Conservation (phyloP, 1,140 invertebrate genomes). For the Gryon sp. region DNA sequence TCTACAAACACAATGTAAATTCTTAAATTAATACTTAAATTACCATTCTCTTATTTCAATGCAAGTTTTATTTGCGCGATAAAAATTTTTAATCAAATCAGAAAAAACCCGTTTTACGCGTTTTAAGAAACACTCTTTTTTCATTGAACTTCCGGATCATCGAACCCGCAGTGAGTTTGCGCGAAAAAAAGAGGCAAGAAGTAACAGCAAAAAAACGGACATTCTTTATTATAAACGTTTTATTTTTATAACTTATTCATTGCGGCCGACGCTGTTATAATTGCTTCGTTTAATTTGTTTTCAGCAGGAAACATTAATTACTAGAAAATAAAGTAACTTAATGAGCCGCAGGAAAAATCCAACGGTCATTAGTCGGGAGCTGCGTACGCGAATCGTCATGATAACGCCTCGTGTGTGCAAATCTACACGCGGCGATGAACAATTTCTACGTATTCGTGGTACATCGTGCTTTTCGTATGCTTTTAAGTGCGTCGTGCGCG, state of each 20-base stretch:
- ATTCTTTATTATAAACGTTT: slow-evolving; percentile 8
- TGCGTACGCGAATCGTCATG: slow-evolving; percentile 38
- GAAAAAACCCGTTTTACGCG: no score
- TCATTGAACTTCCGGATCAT: slow-evolving; percentile 7
- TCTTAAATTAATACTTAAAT: no score
- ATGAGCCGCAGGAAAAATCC: slow-evolving; percentile 60
- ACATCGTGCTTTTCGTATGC: slow-evolving; percentile 20
- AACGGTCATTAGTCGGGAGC: slow-evolving; percentile 50
- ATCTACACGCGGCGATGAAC: slow-evolving; percentile 13
- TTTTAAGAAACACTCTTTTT: neutral
- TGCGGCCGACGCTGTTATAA: slow-evolving; percentile 36
- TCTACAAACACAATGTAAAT: no score
- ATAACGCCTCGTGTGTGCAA: slow-evolving; percentile 33
- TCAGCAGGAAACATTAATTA: slow-evolving; percentile 58
- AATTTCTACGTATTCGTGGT: slow-evolving; percentile 13
- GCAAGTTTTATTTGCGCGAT: no score
- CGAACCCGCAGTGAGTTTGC: neutral
- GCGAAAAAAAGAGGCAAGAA: no score
- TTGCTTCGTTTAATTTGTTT: slow-evolving; percentile 59
- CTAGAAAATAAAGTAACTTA: slow-evolving; percentile 61
- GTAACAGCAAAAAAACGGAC: no score
- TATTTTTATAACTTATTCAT: slow-evolving; percentile 44
- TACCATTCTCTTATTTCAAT: no score
- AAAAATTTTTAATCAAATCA: no score
- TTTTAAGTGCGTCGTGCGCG: slow-evolving; percentile 23